Conservation (phyloP, 2,888 invertebrate genomes). For the Troides helena region DNA sequence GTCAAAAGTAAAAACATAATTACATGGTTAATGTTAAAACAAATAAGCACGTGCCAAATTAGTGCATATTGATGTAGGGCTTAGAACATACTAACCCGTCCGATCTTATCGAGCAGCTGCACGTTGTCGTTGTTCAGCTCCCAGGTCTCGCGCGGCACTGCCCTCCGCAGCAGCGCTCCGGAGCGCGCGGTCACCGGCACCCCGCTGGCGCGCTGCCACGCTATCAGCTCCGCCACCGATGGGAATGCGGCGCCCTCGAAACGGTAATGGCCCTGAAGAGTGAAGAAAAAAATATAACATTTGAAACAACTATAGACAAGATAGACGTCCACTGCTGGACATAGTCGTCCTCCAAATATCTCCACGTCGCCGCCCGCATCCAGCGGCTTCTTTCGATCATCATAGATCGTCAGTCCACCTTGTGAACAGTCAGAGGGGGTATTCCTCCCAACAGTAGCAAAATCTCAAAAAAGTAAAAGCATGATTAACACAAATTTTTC, state of each 20-base stretch:
- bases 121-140: conserved; percentile 98
- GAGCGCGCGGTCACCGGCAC: conserved; percentile 95
- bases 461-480: too few species aligned
- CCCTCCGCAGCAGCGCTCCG: conserved; percentile 91
- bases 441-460: too few species aligned
- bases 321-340: too few species aligned
- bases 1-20: background rate
- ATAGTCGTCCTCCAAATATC: too few species aligned
- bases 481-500: too few species aligned
- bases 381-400: too few species aligned
- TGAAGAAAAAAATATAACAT: background rate
- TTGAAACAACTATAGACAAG: background rate
- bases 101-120: conserved; percentile 94
- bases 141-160: conserved; percentile 95
- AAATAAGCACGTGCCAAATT: background rate
- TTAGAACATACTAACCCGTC: conserved; percentile 84
- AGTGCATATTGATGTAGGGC: background rate
- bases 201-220: conserved; percentile 92
- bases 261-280: conserved; percentile 89
- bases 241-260: conserved; percentile 97
- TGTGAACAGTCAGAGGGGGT: too few species aligned
- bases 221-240: conserved; percentile 94
- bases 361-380: too few species aligned
- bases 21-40: background rate
- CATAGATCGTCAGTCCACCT: too few species aligned